These are phyloP conservation scores for Schizotus pectinicornis DNA, from an alignment of 2,888 invertebrate species.

Conservation along the genomic window DNA sequence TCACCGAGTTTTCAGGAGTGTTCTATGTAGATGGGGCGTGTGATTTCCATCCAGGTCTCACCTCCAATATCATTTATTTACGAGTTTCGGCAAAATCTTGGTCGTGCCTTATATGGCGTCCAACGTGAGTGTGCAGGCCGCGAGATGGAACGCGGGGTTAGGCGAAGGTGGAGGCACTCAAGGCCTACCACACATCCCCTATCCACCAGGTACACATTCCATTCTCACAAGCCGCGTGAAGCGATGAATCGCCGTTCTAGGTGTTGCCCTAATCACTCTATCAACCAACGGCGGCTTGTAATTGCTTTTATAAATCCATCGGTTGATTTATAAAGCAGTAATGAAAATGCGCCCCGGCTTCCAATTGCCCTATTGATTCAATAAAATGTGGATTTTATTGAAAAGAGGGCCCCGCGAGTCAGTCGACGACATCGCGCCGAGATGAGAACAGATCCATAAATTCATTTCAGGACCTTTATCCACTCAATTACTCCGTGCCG, in stretches of 20 bases:
- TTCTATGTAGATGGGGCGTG: background rate
- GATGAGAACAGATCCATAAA: no score
- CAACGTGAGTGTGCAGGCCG: no score
- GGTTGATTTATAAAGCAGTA: slow-evolving; percentile 38
- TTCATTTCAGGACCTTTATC: no score
- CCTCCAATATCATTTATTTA: no score
- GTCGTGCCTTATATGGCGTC: no score
- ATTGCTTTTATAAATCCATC: slow-evolving; percentile 47
- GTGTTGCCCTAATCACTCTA: slow-evolving; percentile 46
- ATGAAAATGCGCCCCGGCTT: slow-evolving; percentile 32
- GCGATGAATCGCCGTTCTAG: slow-evolving; percentile 39
- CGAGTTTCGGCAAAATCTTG: no score
- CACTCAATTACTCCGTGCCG: no score
- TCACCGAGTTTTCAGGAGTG: no score
- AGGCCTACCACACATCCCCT: background rate
- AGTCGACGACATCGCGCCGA: no score
- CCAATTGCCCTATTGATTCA: slow-evolving; percentile 17
- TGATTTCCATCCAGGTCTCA: background rate
- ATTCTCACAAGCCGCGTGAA: slow-evolving; percentile 40
- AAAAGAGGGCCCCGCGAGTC: no score
- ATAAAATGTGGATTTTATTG: no score
- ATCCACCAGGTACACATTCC: slow-evolving; percentile 33
- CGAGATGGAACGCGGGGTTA: background rate
- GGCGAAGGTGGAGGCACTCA: background rate
- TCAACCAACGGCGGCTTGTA: slow-evolving; percentile 45